A percentile compares a stretch with the other conserved stretches of the same genome.
Evolutionary conservation across 2,113 vertebrate species (phyloP).

Genomic region (Ciconia stormi): DNA sequence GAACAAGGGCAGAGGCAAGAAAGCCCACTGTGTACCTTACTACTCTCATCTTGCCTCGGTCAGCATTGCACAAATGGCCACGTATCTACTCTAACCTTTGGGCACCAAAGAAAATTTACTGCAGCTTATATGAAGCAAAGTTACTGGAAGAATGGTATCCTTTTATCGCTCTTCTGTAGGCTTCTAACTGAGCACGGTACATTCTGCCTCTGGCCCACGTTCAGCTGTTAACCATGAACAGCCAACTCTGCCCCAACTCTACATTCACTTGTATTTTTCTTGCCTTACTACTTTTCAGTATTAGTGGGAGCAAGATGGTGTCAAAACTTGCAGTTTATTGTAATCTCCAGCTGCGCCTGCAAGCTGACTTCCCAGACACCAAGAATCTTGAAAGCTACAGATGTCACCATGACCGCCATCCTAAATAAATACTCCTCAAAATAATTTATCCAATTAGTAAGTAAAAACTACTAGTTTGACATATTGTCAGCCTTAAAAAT

Average conservation of each 20-base stretch:
- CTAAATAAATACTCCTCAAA: background rate
- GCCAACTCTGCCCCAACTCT: background rate
- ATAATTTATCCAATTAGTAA: background rate
- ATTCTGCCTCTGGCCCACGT: background rate
- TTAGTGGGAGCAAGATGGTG: accelerated
- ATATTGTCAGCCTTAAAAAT: background rate
- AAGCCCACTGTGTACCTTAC: accelerated
- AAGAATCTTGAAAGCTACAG: background rate
- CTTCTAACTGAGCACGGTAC: too few relatives aligned
- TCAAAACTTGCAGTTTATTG: background rate
- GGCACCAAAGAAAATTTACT: background rate
- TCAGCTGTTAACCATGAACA: background rate
- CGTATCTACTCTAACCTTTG: accelerated
- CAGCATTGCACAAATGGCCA: background rate
- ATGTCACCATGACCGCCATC: background rate
- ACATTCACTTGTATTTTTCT: background rate
- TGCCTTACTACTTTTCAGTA: background rate
- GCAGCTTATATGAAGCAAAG: background rate
- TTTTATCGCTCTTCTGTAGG: background rate
- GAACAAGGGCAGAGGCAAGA: background rate
- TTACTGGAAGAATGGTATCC: background rate
- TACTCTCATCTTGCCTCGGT: background rate
- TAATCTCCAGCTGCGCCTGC: background rate
- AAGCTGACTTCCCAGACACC: background rate
- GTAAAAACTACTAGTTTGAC: background rate